Evolutionary conservation across 2,113 vertebrate genomes (phyloP).

Genomic region (Archilochus colubris): DNA sequence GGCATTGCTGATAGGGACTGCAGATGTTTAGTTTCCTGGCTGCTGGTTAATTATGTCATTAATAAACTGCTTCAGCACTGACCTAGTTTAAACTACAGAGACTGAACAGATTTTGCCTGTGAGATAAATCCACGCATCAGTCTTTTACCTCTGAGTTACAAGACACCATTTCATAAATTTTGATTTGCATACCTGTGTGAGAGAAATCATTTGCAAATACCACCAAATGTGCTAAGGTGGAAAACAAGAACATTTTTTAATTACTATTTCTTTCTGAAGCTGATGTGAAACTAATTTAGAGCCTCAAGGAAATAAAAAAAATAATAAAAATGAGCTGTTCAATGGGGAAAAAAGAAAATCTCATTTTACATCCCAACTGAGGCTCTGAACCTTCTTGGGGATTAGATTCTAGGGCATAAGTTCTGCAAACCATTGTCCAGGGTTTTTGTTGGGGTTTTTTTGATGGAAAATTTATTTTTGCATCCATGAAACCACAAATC

Average conservation of each 20-base stretch:
- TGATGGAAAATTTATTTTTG: neutral
- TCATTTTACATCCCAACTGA: rapidly evolving
- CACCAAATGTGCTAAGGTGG: neutral
- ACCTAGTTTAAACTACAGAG: neutral
- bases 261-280: neutral
- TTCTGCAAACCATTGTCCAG: neutral
- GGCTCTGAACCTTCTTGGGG: neutral
- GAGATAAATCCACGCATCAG: neutral
- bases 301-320: too few species aligned
- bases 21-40: neutral
- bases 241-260: neutral
- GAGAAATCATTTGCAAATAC: neutral
- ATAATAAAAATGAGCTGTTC: neutral
- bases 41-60: neutral
- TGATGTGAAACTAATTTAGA: neutral
- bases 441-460: neutral
- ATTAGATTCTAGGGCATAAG: neutral
- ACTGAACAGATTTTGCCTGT: neutral
- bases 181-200: neutral
- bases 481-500: neutral
- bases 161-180: neutral
- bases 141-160: neutral
- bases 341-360: neutral
- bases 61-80: neutral
- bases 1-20: neutral